Conservation (phyloP, 2,113 vertebrate genomes). For the Lasiurus borealis region DNA sequence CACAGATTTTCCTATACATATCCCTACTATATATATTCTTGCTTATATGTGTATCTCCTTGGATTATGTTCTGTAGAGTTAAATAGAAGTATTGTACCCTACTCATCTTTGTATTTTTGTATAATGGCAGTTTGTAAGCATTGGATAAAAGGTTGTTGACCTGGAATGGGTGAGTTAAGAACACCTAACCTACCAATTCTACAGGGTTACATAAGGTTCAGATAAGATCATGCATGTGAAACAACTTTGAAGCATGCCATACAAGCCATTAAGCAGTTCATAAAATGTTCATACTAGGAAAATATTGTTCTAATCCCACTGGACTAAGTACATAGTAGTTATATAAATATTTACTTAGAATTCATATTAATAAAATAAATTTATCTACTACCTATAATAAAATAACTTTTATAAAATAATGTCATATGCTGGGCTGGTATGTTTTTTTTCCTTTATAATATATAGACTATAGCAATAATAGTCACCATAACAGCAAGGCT, state of each 20-base stretch:
- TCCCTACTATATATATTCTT: not conserved
- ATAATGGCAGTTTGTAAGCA: not conserved
- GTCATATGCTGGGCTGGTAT: no score
- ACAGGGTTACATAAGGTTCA: not conserved
- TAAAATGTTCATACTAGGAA: not conserved
- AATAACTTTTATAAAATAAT: not conserved
- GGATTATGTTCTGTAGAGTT: not conserved
- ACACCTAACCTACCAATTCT: not conserved
- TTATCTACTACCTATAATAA: not conserved
- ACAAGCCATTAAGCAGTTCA: not conserved
- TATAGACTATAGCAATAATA: not conserved
- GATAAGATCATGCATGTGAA: not conserved
- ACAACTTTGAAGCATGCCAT: not conserved
- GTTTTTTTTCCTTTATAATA: constrained; percentile 43
- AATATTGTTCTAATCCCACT: not conserved
- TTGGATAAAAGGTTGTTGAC: not conserved
- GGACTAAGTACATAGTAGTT: not conserved
- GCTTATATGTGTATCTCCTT: not conserved
- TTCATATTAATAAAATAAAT: not conserved
- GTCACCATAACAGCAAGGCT: constrained; percentile 52
- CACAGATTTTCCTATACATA: not conserved
- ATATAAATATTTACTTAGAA: constrained; percentile 21
- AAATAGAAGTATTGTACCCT: not conserved
- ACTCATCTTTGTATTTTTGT: not conserved
- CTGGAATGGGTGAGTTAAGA: not conserved